Percentiles rank a stretch among this genome's conserved stretches.
These are phyloP conservation scores for Scaptomyza caliginosa DNA, from an alignment of 2,888 invertebrate genomes.

Conservation along the genomic window DNA sequence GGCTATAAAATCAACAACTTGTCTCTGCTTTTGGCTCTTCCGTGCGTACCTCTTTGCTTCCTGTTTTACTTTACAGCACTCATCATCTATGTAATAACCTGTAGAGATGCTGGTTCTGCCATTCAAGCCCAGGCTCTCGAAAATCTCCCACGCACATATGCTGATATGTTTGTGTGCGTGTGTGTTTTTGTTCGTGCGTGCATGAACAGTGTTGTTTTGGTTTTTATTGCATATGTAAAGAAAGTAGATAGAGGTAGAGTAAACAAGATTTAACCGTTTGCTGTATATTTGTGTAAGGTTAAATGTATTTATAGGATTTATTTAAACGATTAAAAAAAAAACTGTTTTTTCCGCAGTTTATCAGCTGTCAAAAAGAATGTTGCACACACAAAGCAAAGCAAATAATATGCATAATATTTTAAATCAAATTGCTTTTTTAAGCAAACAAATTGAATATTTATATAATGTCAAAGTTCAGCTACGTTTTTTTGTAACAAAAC, in stretches of 20 bases:
- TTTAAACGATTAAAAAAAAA: not conserved
- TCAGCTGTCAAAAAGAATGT: not conserved
- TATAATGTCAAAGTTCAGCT: not conserved
- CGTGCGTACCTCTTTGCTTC: not conserved
- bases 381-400: too few relatives aligned
- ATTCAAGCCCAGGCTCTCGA: conserved; percentile 2
- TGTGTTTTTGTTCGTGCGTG: conserved; percentile 23
- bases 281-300: not conserved
- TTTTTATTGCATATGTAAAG: not conserved
- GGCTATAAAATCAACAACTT: conserved; percentile 61
- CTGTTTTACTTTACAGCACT: conserved; percentile 3
- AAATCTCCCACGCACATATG: conserved; percentile 32
- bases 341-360: not conserved
- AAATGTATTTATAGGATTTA: not conserved
- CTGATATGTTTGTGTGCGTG: conserved; percentile 20
- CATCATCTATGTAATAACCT: conserved; percentile 36
- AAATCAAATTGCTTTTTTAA: not conserved
- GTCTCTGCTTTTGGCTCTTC: conserved; percentile 10
- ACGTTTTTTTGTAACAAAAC: not conserved
- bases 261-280: not conserved
- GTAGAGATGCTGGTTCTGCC: conserved; percentile 13
- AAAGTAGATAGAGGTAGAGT: not conserved
- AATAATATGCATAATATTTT: too few relatives aligned
- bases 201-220: conserved; percentile 34
- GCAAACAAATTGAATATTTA: not conserved